These are phyloP conservation scores for Brenthis hecate DNA, from an alignment of 2,888 invertebrate genomes.

Conservation along the genomic window DNA sequence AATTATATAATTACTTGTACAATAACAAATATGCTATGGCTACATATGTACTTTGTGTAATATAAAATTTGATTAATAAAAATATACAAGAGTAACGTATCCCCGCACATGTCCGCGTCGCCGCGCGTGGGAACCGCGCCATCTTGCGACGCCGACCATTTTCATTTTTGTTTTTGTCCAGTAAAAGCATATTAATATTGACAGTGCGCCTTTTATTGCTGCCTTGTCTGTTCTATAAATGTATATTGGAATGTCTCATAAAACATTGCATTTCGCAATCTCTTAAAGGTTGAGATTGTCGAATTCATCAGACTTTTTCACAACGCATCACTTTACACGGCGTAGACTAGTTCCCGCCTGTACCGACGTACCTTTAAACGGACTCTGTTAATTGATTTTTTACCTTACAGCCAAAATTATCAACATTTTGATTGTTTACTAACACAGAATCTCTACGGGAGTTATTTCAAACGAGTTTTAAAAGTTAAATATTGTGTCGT, in stretches of 20 bases:
- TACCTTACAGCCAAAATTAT: too few relatives aligned
- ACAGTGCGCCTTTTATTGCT: conserved; percentile 32
- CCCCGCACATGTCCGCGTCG: conserved; percentile 65
- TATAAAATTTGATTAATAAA: conserved; percentile 43
- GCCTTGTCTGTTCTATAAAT: conserved; percentile 19
- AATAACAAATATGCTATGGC: too few relatives aligned
- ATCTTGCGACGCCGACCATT: conserved; percentile 60
- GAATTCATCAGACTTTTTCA: neutral
- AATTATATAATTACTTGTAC: too few relatives aligned
- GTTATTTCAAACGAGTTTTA: too few relatives aligned
- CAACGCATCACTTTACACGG: too few relatives aligned
- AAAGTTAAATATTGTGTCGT: too few relatives aligned
- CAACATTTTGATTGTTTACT: too few relatives aligned
- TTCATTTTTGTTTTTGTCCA: conserved; percentile 57
- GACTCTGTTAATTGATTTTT: too few relatives aligned
- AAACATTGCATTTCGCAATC: conserved; percentile 12
- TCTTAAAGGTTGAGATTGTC: neutral
- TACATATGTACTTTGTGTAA: neutral
- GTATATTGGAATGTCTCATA: conserved; percentile 21
- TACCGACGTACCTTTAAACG: neutral
- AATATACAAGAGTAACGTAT: conserved; percentile 62
- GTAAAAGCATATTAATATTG: conserved; percentile 53
- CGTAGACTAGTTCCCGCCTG: neutral
- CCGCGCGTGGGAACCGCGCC: conserved; percentile 71
- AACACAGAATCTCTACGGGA: too few relatives aligned